phyloP scores from a whole-genome alignment of 1,140 invertebrate species.

The Drosophila pachea region DNA sequence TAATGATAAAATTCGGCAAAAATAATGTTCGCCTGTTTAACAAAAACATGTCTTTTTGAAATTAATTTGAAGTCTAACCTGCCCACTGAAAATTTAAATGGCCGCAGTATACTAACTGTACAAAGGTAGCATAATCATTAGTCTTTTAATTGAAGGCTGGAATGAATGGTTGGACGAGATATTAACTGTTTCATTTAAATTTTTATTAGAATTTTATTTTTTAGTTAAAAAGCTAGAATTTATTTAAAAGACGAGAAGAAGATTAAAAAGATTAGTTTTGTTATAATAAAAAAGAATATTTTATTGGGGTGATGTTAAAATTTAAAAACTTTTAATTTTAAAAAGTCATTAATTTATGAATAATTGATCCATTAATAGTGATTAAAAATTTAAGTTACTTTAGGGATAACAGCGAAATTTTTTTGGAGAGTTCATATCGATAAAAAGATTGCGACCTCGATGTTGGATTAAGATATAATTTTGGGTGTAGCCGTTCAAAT shows the following conservation, averaged over 20 bases:
- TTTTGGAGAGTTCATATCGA: slow-evolving; percentile 61
- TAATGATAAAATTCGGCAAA: too few species aligned
- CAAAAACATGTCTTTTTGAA: slow-evolving; percentile 81
- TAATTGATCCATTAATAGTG: slow-evolving; percentile 58
- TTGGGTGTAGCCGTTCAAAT: slow-evolving; percentile 81
- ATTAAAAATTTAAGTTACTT: slow-evolving; percentile 59
- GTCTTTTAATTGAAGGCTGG: slow-evolving; percentile 83
- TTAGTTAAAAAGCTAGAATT: slow-evolving; percentile 80
- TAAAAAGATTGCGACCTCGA: slow-evolving; percentile 86
- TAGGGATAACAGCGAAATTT: slow-evolving; percentile 65
- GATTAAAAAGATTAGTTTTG: slow-evolving; percentile 78
- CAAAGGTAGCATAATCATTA: slow-evolving; percentile 86
- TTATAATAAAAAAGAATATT: slow-evolving; percentile 65
- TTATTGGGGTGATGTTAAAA: slow-evolving; percentile 65
- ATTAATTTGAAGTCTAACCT: slow-evolving; percentile 83
- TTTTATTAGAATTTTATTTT: slow-evolving; percentile 80
- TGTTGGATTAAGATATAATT: slow-evolving; percentile 87
- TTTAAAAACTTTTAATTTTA: slow-evolving; percentile 59
- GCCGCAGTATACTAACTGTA: slow-evolving; percentile 83
- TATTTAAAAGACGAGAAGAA: slow-evolving; percentile 82
- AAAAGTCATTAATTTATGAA: slow-evolving; percentile 49
- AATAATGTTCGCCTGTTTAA: too few species aligned
- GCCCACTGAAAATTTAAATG: slow-evolving; percentile 80
- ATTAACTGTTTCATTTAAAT: slow-evolving; percentile 79
- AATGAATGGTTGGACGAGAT: slow-evolving; percentile 83